phyloP scores from a whole-genome alignment of 2,888 invertebrate genomes.

The Cantharis lateralis region DNA sequence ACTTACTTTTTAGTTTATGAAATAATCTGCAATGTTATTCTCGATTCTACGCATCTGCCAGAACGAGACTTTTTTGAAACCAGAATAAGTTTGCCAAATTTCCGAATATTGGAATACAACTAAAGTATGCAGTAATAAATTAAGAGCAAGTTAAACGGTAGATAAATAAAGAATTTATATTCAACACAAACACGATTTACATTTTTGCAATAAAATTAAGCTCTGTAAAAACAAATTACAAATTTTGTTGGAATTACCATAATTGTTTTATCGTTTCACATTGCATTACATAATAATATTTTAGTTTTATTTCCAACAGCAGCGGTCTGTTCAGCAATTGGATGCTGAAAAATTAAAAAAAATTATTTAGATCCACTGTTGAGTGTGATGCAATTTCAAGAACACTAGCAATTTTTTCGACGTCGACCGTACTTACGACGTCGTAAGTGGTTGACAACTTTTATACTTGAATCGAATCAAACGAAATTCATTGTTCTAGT shows the following conservation, averaged over 20 bases:
- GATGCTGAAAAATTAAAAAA: too few relatives aligned
- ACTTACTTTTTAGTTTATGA: background rate
- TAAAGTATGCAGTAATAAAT: background rate
- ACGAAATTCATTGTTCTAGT: background rate
- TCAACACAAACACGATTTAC: background rate
- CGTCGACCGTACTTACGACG: background rate
- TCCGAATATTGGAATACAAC: background rate
- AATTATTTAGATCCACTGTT: too few relatives aligned
- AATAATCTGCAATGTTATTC: background rate
- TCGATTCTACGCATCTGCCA: too few relatives aligned
- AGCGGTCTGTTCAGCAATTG: background rate
- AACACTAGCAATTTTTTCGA: background rate
- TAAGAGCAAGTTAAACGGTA: background rate
- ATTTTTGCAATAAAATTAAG: background rate
- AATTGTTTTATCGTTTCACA: background rate
- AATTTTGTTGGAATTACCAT: background rate
- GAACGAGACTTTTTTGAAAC: too few relatives aligned
- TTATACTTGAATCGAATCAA: background rate
- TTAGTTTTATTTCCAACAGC: background rate
- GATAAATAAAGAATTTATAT: background rate
- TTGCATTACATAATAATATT: background rate
- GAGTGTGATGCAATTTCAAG: too few relatives aligned
- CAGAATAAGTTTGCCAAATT: too few relatives aligned
- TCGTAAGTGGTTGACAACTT: background rate
- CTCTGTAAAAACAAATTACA: background rate